phyloP scores from a whole-genome alignment of 2,113 vertebrate genomes.

The Otolemur garnettii region DNA sequence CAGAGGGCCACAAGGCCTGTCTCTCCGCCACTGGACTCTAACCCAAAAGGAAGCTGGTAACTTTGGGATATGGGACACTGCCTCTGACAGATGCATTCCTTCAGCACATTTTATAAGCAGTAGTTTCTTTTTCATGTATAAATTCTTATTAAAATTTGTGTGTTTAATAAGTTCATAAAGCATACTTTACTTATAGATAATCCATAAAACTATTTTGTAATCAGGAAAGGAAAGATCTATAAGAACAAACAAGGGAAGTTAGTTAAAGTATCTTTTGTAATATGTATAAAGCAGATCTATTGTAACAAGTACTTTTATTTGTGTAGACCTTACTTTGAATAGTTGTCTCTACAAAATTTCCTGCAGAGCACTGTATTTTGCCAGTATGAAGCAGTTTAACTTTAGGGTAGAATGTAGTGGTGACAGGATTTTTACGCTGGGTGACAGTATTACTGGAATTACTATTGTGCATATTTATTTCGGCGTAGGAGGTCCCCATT shows the following conservation, averaged over 20 bases:
- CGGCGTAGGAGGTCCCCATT: background rate
- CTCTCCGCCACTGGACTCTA: background rate
- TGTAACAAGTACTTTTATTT: background rate
- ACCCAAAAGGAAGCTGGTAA: background rate
- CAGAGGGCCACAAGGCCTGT: background rate
- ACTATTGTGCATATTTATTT: background rate
- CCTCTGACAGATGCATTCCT: background rate
- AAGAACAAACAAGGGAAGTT: background rate
- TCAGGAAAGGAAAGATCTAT: background rate
- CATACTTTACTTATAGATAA: background rate
- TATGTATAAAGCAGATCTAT: background rate
- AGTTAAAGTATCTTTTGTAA: background rate
- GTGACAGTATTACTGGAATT: background rate
- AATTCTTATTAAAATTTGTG: background rate
- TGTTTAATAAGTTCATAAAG: background rate
- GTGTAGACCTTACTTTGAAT: background rate
- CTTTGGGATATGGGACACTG: background rate
- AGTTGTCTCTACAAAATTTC: slow-evolving; percentile 6
- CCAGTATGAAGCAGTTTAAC: background rate
- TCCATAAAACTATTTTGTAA: background rate
- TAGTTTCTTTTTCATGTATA: background rate
- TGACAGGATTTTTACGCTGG: background rate
- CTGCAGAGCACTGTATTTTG: background rate
- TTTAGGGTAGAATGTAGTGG: background rate
- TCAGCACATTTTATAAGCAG: background rate